Evolutionary conservation across 1,140 invertebrate species (phyloP).

Genomic region (Calliopsis andreniformis): DNA sequence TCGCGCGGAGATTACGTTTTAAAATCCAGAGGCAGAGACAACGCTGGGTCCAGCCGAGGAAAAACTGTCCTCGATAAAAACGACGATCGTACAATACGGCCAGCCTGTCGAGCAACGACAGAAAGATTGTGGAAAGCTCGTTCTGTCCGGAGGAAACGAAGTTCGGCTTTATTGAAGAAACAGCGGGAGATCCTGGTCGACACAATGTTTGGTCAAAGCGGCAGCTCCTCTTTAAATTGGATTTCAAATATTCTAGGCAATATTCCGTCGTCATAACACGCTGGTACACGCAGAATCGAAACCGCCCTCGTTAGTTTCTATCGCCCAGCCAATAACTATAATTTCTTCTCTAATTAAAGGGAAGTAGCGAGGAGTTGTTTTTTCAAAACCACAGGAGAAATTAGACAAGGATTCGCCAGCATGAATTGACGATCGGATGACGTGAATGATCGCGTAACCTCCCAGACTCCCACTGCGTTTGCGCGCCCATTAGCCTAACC

Average conservation of each 20-base stretch:
- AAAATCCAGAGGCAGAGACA: neutral
- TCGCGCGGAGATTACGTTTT: constrained; percentile 2
- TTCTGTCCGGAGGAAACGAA: constrained; percentile 34
- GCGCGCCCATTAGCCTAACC: constrained; percentile 64
- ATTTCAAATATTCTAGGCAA: constrained; percentile 49
- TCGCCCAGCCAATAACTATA: constrained; percentile 14
- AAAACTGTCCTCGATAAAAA: constrained; percentile 1
- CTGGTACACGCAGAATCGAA: constrained; percentile 20
- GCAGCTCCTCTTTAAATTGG: constrained; percentile 53
- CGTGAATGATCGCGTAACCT: constrained; percentile 46
- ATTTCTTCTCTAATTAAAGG: neutral
- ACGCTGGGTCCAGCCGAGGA: neutral
- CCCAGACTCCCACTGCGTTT: constrained; percentile 63
- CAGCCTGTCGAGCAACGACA: constrained; percentile 7
- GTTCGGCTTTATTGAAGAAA: constrained; percentile 62
- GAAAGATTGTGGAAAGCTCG: constrained; percentile 53
- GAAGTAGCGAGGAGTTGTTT: neutral
- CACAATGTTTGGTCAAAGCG: constrained; percentile 7
- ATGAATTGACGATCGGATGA: too few relatives aligned
- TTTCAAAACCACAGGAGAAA: too few relatives aligned
- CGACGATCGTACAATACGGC: constrained; percentile 13
- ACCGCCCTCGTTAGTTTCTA: constrained; percentile 48
- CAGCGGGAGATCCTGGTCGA: constrained; percentile 1
- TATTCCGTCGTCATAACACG: constrained; percentile 2
- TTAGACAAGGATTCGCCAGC: too few relatives aligned